Evolutionary conservation across 2,797 vertebrate genomes (phyloP).

Genomic region (Clarias laeviceps): DNA sequence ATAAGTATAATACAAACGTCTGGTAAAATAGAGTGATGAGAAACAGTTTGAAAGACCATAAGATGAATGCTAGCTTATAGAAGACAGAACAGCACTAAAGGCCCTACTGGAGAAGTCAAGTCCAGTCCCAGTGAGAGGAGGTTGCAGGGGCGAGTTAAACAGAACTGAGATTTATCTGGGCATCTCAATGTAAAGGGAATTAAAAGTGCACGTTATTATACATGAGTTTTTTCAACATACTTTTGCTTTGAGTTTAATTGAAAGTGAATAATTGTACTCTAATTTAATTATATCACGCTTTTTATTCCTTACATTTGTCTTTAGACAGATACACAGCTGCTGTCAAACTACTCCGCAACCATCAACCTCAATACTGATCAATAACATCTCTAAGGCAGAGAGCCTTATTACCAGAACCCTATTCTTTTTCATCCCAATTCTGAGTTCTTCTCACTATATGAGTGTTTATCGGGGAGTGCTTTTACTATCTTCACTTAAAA

Average conservation of each 20-base stretch:
- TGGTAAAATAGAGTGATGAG: too few relatives aligned
- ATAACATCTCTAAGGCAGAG: background rate
- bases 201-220: background rate
- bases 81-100: too few relatives aligned
- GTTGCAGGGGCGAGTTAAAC: background rate
- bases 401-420: background rate
- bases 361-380: background rate
- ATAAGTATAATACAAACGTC: too few relatives aligned
- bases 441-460: too few relatives aligned
- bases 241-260: background rate
- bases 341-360: too few relatives aligned
- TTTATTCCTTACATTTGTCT: background rate
- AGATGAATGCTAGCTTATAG: too few relatives aligned
- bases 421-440: background rate
- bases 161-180: background rate
- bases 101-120: too few relatives aligned
- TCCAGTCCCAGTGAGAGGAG: too few relatives aligned
- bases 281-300: background rate
- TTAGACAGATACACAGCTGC: background rate
- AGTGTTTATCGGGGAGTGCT: too few relatives aligned
- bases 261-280: background rate
- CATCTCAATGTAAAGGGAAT: background rate
- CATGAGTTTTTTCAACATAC: too few relatives aligned
- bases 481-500: too few relatives aligned
- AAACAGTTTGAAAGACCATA: too few relatives aligned